phyloP scores from a whole-genome alignment of 1,140 invertebrate genomes.

The Psix sp. region DNA sequence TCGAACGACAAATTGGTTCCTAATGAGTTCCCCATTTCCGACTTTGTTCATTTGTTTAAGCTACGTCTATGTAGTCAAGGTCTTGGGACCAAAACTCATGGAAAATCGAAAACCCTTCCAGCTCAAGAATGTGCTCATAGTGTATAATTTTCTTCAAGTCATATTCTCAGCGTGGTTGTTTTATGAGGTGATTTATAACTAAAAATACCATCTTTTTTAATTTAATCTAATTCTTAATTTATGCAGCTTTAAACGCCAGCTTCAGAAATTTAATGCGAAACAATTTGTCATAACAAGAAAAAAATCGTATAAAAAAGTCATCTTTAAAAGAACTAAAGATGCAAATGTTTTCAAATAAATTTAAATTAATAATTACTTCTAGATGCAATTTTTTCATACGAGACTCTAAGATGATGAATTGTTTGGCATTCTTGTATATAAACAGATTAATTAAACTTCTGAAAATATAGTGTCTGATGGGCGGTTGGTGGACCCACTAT shows the following conservation, averaged over 20 bases:
- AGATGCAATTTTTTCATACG: no score
- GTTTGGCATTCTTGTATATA: constrained; percentile 9
- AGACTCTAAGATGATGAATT: no score
- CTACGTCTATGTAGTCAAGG: constrained; percentile 87
- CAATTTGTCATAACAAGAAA: no score
- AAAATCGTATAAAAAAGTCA: no score
- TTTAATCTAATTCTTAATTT: no score
- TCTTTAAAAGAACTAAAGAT: no score
- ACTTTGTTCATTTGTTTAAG: constrained; percentile 86
- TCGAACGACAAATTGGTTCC: constrained; percentile 88
- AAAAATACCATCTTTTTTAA: no score
- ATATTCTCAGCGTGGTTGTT: constrained; percentile 90
- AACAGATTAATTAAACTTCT: constrained; percentile 56
- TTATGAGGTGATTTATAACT: constrained; percentile 85
- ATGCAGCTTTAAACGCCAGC: no score
- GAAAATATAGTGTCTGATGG: constrained; percentile 82
- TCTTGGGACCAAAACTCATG: constrained; percentile 89
- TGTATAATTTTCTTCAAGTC: constrained; percentile 92
- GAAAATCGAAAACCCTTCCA: constrained; percentile 90
- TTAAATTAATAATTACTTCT: no score
- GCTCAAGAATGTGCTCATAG: constrained; percentile 85
- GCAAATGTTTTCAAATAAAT: no score
- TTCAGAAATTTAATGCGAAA: no score
- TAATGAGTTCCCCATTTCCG: constrained; percentile 90
- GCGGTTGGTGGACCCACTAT: constrained; percentile 87